Evolutionary conservation across 2,888 invertebrate genomes (phyloP).

Genomic region (Bugula neritina): DNA sequence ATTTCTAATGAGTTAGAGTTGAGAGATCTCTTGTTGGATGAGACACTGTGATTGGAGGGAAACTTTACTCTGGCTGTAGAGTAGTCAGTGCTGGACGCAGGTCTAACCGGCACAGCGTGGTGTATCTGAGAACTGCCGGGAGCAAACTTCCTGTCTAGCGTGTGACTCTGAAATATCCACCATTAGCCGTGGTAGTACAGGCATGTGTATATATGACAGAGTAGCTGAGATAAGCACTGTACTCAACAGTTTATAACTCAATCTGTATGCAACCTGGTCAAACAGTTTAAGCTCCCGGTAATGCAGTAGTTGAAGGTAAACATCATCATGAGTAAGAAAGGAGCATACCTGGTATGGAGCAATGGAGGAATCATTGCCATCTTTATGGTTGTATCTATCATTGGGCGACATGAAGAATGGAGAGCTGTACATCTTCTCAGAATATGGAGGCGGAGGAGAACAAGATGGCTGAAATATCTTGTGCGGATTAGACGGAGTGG

Average conservation of each 20-base stretch:
- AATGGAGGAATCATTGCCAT: neutral
- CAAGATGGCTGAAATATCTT: neutral
- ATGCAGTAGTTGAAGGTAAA: no score
- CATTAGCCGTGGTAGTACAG: neutral
- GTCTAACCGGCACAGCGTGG: slow-evolving; percentile 20
- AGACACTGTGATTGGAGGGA: slow-evolving; percentile 82
- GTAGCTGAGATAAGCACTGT: no score
- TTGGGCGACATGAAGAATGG: neutral
- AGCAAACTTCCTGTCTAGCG: slow-evolving; percentile 21
- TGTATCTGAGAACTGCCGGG: slow-evolving; percentile 17
- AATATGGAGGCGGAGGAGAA: slow-evolving; percentile 9
- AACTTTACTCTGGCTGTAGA: slow-evolving; percentile 54
- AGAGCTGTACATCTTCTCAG: neutral
- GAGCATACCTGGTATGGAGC: slow-evolving; percentile 4
- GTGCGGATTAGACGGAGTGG: slow-evolving; percentile 18
- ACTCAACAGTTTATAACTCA: no score
- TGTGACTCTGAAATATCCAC: slow-evolving; percentile 3
- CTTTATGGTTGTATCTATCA: slow-evolving; percentile 9
- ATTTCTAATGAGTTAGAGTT: slow-evolving; percentile 20
- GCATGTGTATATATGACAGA: no score
- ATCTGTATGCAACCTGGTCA: no score
- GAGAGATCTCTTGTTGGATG: slow-evolving; percentile 2
- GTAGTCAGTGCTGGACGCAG: slow-evolving; percentile 7
- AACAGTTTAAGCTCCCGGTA: no score
- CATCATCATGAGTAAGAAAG: no score